Conservation (phyloP, 1,140 invertebrate species). For the Nephotettix cincticeps region DNA sequence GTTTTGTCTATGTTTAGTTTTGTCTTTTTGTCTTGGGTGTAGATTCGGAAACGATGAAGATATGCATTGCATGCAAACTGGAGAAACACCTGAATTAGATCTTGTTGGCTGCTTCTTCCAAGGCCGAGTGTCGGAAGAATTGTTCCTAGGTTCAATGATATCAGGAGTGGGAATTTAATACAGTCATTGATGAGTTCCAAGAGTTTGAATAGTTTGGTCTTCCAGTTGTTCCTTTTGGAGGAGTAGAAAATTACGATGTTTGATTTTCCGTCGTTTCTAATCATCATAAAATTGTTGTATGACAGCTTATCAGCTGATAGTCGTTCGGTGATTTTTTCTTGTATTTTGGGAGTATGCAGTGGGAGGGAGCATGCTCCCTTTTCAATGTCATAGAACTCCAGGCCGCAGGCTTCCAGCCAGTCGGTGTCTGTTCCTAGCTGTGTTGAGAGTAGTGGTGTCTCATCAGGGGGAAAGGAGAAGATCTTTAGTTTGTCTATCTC, state of each 20-base stretch:
- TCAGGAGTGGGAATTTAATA: slow-evolving; percentile 28
- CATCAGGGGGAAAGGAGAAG: too few relatives aligned
- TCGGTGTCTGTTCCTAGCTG: too few relatives aligned
- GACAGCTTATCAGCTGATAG: not conserved
- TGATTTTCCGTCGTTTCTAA: not conserved
- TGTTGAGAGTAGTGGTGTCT: too few relatives aligned
- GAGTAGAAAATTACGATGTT: not conserved
- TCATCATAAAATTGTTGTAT: slow-evolving; percentile 5
- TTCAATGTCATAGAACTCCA: too few relatives aligned
- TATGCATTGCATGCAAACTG: not conserved
- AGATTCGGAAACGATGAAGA: not conserved
- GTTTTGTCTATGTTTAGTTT: not conserved
- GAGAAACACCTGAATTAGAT: not conserved
- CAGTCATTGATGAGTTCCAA: slow-evolving; percentile 1
- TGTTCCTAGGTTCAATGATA: slow-evolving; percentile 1
- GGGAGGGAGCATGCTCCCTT: too few relatives aligned
- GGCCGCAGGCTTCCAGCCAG: too few relatives aligned
- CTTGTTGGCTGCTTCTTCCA: not conserved
- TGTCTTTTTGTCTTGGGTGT: not conserved
- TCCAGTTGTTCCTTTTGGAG: slow-evolving; percentile 6
- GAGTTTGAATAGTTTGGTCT: not conserved
- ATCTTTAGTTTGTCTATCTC: too few relatives aligned
- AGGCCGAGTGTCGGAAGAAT: not conserved
- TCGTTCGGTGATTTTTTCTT: too few relatives aligned
- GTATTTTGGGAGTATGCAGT: too few relatives aligned